Conservation (phyloP, 2,113 vertebrate genomes). For the Verasper variegatus region DNA sequence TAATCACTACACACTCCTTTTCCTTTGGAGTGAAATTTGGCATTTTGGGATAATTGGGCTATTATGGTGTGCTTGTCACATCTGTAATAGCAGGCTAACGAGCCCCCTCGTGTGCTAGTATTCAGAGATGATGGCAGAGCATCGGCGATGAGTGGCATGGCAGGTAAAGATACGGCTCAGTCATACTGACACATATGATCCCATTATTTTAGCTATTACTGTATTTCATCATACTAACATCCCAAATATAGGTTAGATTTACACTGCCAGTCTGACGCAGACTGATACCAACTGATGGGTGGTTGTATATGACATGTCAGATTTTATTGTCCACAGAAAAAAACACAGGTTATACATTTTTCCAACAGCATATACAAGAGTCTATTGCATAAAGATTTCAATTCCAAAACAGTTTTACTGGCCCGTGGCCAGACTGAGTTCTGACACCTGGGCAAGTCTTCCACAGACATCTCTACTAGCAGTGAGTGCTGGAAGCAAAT, state of each 20-base stretch:
- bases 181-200: constrained; percentile 52
- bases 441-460: no score
- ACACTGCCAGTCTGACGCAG: background rate
- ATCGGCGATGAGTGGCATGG: constrained; percentile 74
- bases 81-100: constrained; percentile 96
- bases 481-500: no score
- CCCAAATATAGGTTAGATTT: constrained; percentile 15
- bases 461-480: no score
- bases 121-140: constrained; percentile 81
- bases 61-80: constrained; percentile 96
- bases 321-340: constrained; percentile 8
- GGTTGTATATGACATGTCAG: background rate
- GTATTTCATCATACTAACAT: constrained; percentile 20
- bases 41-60: constrained; percentile 98
- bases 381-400: background rate
- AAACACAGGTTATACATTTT: background rate
- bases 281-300: constrained; percentile 13
- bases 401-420: background rate
- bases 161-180: constrained; percentile 64
- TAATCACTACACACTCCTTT: constrained; percentile 95
- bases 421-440: no score
- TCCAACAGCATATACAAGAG: background rate
- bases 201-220: constrained; percentile 36
- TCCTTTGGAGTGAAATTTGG: constrained; percentile 98
- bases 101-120: constrained; percentile 90